Conservation (phyloP, 2,113 vertebrate species). For the Odontophorus gujanensis region DNA sequence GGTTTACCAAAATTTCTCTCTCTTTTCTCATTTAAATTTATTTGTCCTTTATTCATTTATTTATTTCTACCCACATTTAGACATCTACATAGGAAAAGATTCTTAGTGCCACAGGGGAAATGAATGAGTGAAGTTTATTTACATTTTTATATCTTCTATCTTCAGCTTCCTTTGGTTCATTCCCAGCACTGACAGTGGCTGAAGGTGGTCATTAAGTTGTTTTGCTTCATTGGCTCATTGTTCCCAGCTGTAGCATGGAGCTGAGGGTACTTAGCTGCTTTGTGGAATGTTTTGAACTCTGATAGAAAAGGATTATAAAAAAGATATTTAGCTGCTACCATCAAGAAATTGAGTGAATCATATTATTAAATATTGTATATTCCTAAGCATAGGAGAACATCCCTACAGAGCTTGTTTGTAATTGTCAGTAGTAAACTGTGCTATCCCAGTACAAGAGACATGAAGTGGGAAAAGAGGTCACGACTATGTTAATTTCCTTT, state of each 20-base stretch:
- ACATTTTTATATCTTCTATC: neutral
- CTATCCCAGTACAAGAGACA: neutral
- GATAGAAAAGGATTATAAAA: neutral
- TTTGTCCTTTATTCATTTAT: neutral
- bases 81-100: neutral
- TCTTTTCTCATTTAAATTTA: neutral
- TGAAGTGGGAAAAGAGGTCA: neutral
- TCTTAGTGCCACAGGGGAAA: neutral
- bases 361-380: neutral
- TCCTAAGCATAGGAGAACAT: neutral
- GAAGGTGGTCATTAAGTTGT: accelerated
- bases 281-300: neutral
- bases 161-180: neutral
- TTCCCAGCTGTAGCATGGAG: neutral
- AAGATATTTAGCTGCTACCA: neutral
- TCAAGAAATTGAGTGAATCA: neutral
- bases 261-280: neutral
- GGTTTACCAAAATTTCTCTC: neutral
- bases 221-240: neutral
- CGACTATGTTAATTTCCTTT: neutral
- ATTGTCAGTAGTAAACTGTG: neutral
- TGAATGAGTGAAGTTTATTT: neutral
- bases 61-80: neutral
- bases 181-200: neutral
- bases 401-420: neutral